Evolutionary conservation across 2,888 invertebrate genomes (phyloP), one percentile per base, ranked within the genome.

Genomic region (Amorpha juglandis): DNA sequence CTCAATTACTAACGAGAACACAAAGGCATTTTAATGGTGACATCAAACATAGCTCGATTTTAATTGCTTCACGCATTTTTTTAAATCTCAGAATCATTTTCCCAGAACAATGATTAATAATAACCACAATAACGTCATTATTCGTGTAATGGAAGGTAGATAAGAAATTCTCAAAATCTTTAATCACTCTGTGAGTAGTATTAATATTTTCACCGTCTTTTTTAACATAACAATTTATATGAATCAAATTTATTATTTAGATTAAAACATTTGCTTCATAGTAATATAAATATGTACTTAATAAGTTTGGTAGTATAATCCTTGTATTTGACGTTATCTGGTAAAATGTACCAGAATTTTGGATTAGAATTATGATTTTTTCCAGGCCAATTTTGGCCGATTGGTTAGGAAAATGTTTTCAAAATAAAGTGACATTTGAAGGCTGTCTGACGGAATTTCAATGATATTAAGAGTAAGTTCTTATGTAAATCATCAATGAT

Each of bases 41-140:
- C 8, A 19, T 19, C 19, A 19, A 50, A 16, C 27, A n/a, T n/a
- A 27, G 27, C 27, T 3, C 19, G 19, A 11, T 19, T 50, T 50
- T 50, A 50, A 50, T 50, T 19, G 50, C 19, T 19, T 8, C 19
- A 19, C 19, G 50, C 9, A 50, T 50, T 50, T 19, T 19, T 19
- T 21, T 50, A 19, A 50, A 50, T 50, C 19, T 8, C 19, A 50
- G 2, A 21, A 6, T 12, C 2, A n/a, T 38, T 16, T 58, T 58
- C 58, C 19, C 11, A 19, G 58, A 58, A 58, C 19, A 16, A 42
- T 42, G 12, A 42, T 42, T 42, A 58, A 19, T 50, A n/a, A 50
- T 21, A 42, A 19, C 7, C 19, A 11, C 16, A 58, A 11, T 21
- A 8, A 38, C 42, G 12, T 19, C 1, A 42, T 58, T 35, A 19